Evolutionary conservation across 1,140 invertebrate species (phyloP), one percentile per base, ranked within the genome.

Genomic region (Hesperophylax magnus): DNA sequence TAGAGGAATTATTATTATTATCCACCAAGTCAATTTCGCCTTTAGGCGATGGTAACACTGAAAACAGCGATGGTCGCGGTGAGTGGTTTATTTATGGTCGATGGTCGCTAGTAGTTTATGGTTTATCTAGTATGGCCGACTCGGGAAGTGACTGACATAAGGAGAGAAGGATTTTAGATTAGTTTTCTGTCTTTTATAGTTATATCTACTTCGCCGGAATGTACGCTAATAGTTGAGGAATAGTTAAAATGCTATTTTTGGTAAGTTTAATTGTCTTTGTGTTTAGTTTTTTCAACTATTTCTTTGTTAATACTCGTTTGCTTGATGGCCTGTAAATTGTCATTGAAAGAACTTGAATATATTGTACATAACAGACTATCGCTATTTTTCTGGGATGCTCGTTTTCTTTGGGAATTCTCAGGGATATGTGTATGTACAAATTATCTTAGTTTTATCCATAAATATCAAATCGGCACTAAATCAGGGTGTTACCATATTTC

Each of bases 101-200:
- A 1, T 7, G 17, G 20, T 56, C 17, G 54, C 54, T 15, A 27
- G 54, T 24, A 61, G 58, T 61, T 61, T 61, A 61, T 61, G 39
- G 39, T 47, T 47, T 14, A 61, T 61, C 58, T 61, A 61, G 58
- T 61, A 79, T 79, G 77, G 77, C 77, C 52, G 77, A 53, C 60
- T n/a, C 24, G 53, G 54, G 77, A 72, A 56, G 77, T 22, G 65
- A 79, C 52, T 79, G 77, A 79, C 77, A 71, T 79, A 79, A 71
- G 54, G 67, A 58, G 47, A 56, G 67, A 22, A 39, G 60, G 75
- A 27, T 58, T 63, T 77, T 77, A 61, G 56, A 27, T 47, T 39
- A 56, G 14, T 58, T 39, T 34, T 39, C 34, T 34, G 75, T 77
- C 31, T 39, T 58, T 63, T 56, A 77, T 39, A 34, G 47, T 77